Conservation (phyloP, 2,113 vertebrate genomes). For the Hippocampus comes region DNA sequence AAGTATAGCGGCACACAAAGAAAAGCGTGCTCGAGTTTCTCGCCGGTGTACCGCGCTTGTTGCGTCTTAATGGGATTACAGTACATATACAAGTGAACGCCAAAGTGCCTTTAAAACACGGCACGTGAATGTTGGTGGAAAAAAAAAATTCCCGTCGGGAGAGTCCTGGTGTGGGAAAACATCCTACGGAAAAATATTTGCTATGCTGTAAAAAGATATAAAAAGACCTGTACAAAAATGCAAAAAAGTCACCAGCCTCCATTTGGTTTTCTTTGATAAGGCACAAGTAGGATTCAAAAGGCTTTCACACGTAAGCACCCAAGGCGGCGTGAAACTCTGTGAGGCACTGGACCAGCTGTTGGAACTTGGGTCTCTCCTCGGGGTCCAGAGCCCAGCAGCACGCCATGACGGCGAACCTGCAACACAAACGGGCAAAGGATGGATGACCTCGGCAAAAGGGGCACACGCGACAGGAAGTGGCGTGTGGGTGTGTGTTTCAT, state of each 20-base stretch:
- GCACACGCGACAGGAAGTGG: slow-evolving; percentile 19
- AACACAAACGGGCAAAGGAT: not conserved
- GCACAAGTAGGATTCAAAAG: slow-evolving; percentile 66
- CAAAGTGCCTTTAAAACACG: not conserved
- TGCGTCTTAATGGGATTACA: not conserved
- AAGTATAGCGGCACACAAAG: not conserved
- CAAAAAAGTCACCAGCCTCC: slow-evolving; percentile 58
- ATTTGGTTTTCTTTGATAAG: slow-evolving; percentile 62
- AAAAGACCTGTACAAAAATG: slow-evolving; percentile 53
- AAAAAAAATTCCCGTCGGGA: not conserved
- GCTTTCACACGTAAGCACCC: slow-evolving; percentile 89
- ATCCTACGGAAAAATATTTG: slow-evolving; percentile 4
- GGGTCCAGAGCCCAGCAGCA: slow-evolving; percentile 98
- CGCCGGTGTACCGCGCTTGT: not conserved
- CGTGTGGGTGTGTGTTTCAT: slow-evolving; percentile 20
- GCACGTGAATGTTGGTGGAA: not conserved
- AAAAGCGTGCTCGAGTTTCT: not conserved
- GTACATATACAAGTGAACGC: not conserved
- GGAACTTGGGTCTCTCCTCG: slow-evolving; percentile 96
- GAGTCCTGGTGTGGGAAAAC: not conserved
- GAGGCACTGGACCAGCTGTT: slow-evolving; percentile 97
- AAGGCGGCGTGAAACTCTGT: slow-evolving; percentile 96
- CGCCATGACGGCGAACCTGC: slow-evolving; percentile 97
- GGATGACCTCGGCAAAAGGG: not conserved
- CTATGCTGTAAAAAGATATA: slow-evolving; percentile 58